A percentile compares a stretch with the other conserved stretches of the same genome.
phyloP scores from a whole-genome alignment of 2,888 invertebrate species.

The Agonopterix heracliana region DNA sequence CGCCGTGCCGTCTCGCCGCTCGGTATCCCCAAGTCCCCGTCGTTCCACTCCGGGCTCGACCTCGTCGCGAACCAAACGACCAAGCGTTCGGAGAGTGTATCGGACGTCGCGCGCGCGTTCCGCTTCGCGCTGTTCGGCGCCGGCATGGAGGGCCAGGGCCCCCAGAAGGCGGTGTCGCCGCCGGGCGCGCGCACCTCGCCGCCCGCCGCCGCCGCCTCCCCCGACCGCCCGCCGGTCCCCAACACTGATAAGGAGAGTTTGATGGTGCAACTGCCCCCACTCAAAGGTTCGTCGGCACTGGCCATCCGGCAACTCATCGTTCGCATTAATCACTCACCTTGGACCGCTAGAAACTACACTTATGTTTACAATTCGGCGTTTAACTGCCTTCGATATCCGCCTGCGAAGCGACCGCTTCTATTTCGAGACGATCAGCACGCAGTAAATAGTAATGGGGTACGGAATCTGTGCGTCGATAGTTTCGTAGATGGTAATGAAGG shows the following conservation, averaged over 20 bases:
- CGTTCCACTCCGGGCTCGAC: slow-evolving; percentile 91
- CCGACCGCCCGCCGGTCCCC: slow-evolving; percentile 37
- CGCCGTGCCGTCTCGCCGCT: slow-evolving; percentile 77
- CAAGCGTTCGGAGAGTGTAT: slow-evolving; percentile 66
- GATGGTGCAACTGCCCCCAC: slow-evolving; percentile 69
- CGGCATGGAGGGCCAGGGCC: slow-evolving; percentile 59
- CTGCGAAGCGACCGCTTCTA: slow-evolving; percentile 32
- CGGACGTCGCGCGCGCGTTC: slow-evolving; percentile 70
- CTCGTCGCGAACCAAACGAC: slow-evolving; percentile 80
- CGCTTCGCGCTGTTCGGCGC: slow-evolving; percentile 59
- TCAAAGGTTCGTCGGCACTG: slow-evolving; percentile 60
- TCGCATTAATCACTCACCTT: slow-evolving; percentile 2
- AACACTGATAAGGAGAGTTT: slow-evolving; percentile 62
- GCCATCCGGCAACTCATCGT: background rate
- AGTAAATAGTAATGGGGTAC: slow-evolving; percentile 9
- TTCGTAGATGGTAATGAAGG: slow-evolving; percentile 9
- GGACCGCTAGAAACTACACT: background rate
- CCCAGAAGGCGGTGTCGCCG: slow-evolving; percentile 55
- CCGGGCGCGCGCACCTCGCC: slow-evolving; percentile 64
- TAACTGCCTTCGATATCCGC: slow-evolving; percentile 18
- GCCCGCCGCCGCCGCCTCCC: slow-evolving; percentile 33
- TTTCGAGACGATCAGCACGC: slow-evolving; percentile 28
- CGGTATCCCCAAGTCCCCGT: slow-evolving; percentile 91
- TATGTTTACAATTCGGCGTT: slow-evolving; percentile 5
- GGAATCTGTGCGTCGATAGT: slow-evolving; percentile 3